Evolutionary conservation across 1,140 invertebrate species (phyloP), one percentile per base, ranked within the genome.

Genomic region (Anastatus disparis): DNA sequence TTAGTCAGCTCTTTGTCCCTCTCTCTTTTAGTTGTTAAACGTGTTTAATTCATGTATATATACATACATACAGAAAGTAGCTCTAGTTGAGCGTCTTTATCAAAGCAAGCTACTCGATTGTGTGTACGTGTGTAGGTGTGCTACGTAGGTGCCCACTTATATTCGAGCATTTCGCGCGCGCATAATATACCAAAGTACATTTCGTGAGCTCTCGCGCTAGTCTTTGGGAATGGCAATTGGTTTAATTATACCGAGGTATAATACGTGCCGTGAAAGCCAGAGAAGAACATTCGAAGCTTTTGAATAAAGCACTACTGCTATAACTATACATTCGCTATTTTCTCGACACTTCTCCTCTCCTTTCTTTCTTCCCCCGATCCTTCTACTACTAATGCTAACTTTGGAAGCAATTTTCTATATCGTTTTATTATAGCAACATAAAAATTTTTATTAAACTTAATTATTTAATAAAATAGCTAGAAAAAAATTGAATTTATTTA

Each of bases 171-270:
- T 46, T 48, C 55, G 65, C 46, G n/a, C n/a, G 64, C 13, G 64
- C 55, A 58, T 53, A 67, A 61, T 71, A n/a, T n/a, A 48, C 62
- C 42, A 20, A 35, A n/a, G n/a, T n/a, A n/a, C n/a, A n/a, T n/a
- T n/a, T n/a, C n/a, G n/a, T n/a, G n/a, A n/a, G n/a, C n/a, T n/a
- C n/a, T n/a, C n/a, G n/a, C 40, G 65, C 13, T 13, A 40, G 66
- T n/a, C 38, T 24, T 24, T 3, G 52, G 67, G 61, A 63, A 59
- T 26, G 53, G 59, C 61, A 62, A 73, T 69, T 73, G 53, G 66
- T 64, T 65, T 73, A 71, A 71, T 71, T 71, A 59, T 64, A 64
- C 61, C n/a, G 44, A 53, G 27, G 24, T n/a, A n/a, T n/a, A n/a
- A 29, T 71, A 71, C 69, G 69, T 71, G 69, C 61, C 52, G 61